These are phyloP conservation scores for Ypsolopha scabrella DNA, from an alignment of 2,888 invertebrate genomes.

Conservation along the genomic window DNA sequence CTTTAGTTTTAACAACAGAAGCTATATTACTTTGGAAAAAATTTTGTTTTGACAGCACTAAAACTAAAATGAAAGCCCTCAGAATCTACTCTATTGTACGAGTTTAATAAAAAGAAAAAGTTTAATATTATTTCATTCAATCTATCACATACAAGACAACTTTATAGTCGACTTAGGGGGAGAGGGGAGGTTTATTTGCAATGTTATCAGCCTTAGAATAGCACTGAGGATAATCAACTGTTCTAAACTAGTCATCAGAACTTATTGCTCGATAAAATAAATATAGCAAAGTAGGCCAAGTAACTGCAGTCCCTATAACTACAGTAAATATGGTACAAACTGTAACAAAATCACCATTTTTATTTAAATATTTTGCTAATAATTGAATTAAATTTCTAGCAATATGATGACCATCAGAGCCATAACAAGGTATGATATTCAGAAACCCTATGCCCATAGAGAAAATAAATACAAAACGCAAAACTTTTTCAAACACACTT, in stretches of 20 bases:
- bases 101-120: too few species aligned
- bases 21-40: too few species aligned
- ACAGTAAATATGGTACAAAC: slow-evolving; percentile 74
- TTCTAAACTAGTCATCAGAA: slow-evolving; percentile 6
- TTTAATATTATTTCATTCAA: too few species aligned
- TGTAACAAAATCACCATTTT: slow-evolving; percentile 68
- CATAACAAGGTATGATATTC: slow-evolving; percentile 93
- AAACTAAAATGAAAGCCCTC: too few species aligned
- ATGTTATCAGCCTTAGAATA: background rate
- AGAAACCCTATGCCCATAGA: slow-evolving; percentile 91
- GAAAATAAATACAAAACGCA: slow-evolving; percentile 86
- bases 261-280: slow-evolving; percentile 50
- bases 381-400: slow-evolving; percentile 76
- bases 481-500: slow-evolving; percentile 77
- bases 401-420: slow-evolving; percentile 94
- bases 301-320: slow-evolving; percentile 79
- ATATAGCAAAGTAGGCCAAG: slow-evolving; percentile 72
- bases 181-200: background rate
- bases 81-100: too few species aligned
- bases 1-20: too few species aligned
- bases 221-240: background rate
- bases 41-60: too few species aligned
- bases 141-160: background rate
- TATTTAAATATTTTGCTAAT: slow-evolving; percentile 68
- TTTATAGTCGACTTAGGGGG: too few species aligned